These are phyloP conservation scores for Leptinotarsa juncta DNA, from an alignment of 2,888 invertebrate species.

Conservation along the genomic window DNA sequence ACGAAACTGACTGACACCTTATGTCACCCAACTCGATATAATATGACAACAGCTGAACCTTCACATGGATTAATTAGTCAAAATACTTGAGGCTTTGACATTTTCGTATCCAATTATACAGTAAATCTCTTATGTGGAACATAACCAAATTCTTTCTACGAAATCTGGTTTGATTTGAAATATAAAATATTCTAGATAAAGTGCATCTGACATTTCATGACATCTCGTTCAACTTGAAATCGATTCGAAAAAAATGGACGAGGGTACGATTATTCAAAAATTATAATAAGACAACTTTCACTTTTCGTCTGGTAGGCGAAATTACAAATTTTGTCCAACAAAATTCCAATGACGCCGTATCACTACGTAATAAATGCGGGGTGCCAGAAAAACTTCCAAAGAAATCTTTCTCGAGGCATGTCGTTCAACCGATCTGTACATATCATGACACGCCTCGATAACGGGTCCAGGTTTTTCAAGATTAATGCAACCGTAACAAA, in stretches of 20 bases:
- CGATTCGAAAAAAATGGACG: background rate
- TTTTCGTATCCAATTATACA: background rate
- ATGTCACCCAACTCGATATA: too few relatives aligned
- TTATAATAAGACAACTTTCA: slow-evolving; percentile 3
- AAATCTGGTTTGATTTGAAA: background rate
- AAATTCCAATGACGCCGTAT: background rate
- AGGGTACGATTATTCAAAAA: slow-evolving; percentile 9
- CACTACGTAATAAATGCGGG: background rate
- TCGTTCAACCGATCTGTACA: background rate
- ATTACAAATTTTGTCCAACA: background rate
- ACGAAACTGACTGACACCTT: too few relatives aligned
- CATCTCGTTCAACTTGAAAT: background rate
- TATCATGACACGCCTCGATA: background rate
- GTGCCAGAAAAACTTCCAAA: background rate
- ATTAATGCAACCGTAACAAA: background rate
- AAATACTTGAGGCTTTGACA: background rate
- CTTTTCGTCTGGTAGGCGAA: background rate
- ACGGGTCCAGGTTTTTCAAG: background rate
- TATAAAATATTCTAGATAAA: background rate
- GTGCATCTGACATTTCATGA: background rate
- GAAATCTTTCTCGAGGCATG: background rate
- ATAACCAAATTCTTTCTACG: background rate
- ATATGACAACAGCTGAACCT: too few relatives aligned
- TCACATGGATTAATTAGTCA: background rate
- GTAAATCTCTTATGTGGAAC: background rate